Percentiles rank a stretch among this genome's conserved stretches.
phyloP scores from a whole-genome alignment of 2,888 invertebrate genomes.

The Oscheius myriophilus region DNA sequence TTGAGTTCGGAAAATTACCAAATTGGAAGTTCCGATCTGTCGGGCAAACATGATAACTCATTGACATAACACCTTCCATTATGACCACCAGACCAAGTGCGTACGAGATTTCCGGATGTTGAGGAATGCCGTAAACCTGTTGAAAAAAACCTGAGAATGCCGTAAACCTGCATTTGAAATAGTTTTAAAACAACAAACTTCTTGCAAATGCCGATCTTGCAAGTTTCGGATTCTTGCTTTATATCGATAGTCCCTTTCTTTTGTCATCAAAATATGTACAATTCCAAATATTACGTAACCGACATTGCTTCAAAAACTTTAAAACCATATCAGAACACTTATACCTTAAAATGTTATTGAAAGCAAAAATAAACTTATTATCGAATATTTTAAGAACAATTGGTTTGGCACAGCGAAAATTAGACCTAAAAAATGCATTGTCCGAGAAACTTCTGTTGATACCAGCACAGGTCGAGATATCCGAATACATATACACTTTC shows the following conservation, averaged over 20 bases:
- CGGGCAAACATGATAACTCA: slow-evolving; percentile 88
- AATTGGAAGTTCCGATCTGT: slow-evolving; percentile 90
- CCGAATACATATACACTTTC: slow-evolving; percentile 80
- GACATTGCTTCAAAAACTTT: slow-evolving; percentile 75
- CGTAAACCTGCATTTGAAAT: no score
- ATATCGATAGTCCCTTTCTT: slow-evolving; percentile 72
- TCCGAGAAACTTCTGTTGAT: slow-evolving; percentile 71
- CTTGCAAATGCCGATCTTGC: no score
- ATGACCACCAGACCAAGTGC: slow-evolving; percentile 85
- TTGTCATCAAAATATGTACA: slow-evolving; percentile 81
- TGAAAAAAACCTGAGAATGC: no score
- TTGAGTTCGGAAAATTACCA: slow-evolving; percentile 75
- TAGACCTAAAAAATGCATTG: slow-evolving; percentile 70
- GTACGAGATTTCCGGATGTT: slow-evolving; percentile 85
- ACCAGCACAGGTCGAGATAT: slow-evolving; percentile 85
- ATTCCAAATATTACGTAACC: slow-evolving; percentile 84
- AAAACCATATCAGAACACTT: neutral
- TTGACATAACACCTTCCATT: slow-evolving; percentile 87
- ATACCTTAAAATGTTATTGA: slow-evolving; percentile 84
- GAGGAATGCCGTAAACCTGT: slow-evolving; percentile 78
- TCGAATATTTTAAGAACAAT: slow-evolving; percentile 71
- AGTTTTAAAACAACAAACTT: slow-evolving; percentile 35
- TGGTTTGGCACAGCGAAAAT: slow-evolving; percentile 86
- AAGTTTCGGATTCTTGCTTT: neutral
- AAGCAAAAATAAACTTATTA: slow-evolving; percentile 77